Base-by-base conservation (phyloP, 2,888 invertebrate genomes). In the Junonia oenone region DNA sequence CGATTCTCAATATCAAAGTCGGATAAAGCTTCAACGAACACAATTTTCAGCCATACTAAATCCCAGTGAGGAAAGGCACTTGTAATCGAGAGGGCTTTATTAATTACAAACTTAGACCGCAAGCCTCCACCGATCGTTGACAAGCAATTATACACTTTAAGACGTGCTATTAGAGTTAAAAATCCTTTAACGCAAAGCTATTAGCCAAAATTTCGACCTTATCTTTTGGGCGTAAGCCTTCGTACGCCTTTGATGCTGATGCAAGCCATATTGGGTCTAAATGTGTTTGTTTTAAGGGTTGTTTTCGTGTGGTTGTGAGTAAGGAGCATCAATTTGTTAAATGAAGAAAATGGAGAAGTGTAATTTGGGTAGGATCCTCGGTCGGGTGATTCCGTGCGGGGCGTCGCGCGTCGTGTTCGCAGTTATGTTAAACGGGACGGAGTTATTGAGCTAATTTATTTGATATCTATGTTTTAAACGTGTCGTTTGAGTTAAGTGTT, bases 41-140 rank as follows among this genome's bases (percentile, higher is more conserved):
- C 51, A 52, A 52, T 56, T 59, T 53, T 47, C 49, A 47, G 56
- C 53, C 29, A 43, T 53, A 59, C 50, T 19, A 55, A 69, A 78
- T 74, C 73, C 80, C 81, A 65, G 69, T 65, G 84, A 74, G 84
- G 85, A 83, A 86, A 86, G 81, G 83, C 81, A 81, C 87, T 86
- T 86, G 90, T 88, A 89, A 90, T 85, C 83, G 88, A 89, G 88
- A 87, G 80, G 82, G 80, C 81, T 87, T 89, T 89, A 89, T 90
- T 89, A 89, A 89, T 90, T 90, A 90, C 87, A 83, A 89, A 88
- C 88, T 89, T 83, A 73, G 76, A 88, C 89, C 88, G 75, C 89
- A 87, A 75, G 76, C 63, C 65, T 60, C 66, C 38, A 40, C 38
- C 43, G 46, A 38, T 65, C 49, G 68, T 69, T 68, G 68, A 71